These are phyloP conservation scores for Lysiphlebus fabarum DNA, from an alignment of 1,140 invertebrate species.

Conservation along the genomic window DNA sequence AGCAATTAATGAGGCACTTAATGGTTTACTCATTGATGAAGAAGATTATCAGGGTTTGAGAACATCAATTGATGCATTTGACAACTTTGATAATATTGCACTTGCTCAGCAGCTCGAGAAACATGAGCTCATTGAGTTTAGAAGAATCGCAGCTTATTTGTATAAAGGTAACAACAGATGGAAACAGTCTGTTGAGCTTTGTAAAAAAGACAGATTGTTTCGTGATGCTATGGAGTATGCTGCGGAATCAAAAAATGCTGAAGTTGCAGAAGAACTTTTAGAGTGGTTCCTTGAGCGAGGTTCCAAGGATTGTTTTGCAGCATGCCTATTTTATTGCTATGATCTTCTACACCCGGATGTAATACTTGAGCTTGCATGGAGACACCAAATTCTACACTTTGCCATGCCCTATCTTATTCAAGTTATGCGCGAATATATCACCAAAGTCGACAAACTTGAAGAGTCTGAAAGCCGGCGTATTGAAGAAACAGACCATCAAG, in stretches of 20 bases:
- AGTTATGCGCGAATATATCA: conserved; percentile 70
- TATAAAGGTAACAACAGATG: conserved; percentile 99
- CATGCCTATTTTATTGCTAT: conserved; percentile 97
- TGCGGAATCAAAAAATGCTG: conserved; percentile 92
- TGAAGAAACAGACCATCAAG: conserved; percentile 86
- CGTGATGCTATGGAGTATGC: conserved; percentile 99
- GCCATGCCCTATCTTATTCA: conserved; percentile 99
- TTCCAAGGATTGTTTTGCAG: conserved; percentile 96
- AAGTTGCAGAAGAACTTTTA: conserved; percentile 95
- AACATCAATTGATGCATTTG: conserved; percentile 98
- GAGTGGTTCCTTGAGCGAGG: conserved; percentile 96
- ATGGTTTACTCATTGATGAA: conserved; percentile 95
- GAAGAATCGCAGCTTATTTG: conserved; percentile 97
- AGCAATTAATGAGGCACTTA: conserved; percentile 98
- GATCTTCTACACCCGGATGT: conserved; percentile 97
- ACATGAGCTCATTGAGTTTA: conserved; percentile 98
- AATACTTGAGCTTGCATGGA: conserved; percentile 96
- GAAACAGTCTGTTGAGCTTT: conserved; percentile 99
- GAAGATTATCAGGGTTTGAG: conserved; percentile 96
- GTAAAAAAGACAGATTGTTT: conserved; percentile 97
- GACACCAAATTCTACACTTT: conserved; percentile 98
- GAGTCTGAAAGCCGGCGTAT: conserved; percentile 82
- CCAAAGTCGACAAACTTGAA: conserved; percentile 84
- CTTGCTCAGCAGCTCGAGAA: conserved; percentile 96
- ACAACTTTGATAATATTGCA: conserved; percentile 99